phyloP scores from a whole-genome alignment of 2,888 invertebrate species.

The Pyrrhia umbra region DNA sequence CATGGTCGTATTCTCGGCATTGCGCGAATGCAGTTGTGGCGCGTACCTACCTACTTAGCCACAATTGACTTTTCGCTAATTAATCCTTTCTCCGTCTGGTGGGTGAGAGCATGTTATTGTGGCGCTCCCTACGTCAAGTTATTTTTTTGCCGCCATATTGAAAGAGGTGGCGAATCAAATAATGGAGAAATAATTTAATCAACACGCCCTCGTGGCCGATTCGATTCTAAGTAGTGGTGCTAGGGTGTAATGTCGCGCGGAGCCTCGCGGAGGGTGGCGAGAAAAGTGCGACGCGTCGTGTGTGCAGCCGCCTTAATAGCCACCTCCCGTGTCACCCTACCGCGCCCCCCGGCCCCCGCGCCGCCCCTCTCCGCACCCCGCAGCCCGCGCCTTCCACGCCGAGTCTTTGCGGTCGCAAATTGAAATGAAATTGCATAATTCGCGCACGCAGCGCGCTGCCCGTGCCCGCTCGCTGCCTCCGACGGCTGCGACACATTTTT shows the following conservation, averaged over 20 bases:
- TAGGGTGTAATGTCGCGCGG: constrained; percentile 76
- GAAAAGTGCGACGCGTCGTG: constrained; percentile 82
- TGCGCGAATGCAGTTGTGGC: too few relatives aligned
- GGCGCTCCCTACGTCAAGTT: constrained; percentile 57
- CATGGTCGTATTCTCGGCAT: too few relatives aligned
- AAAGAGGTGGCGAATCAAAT: constrained; percentile 89
- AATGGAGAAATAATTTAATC: constrained; percentile 89
- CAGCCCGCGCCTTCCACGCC: constrained; percentile 46
- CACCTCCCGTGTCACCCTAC: constrained; percentile 57
- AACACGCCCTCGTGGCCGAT: constrained; percentile 65
- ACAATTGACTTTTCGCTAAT: constrained; percentile 33
- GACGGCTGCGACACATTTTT: constrained; percentile 71
- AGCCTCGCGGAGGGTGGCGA: constrained; percentile 73
- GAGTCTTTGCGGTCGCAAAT: constrained; percentile 80
- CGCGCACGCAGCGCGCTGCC: constrained; percentile 65
- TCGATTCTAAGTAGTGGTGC: constrained; percentile 70
- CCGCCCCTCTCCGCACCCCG: neutral
- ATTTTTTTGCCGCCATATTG: constrained; percentile 87
- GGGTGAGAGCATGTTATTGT: constrained; percentile 48
- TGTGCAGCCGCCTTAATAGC: constrained; percentile 82
- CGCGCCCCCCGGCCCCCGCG: constrained; percentile 40
- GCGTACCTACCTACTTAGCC: constrained; percentile 10
- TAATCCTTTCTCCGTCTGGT: constrained; percentile 25
- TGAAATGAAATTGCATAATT: constrained; percentile 89
- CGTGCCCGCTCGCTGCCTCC: constrained; percentile 52